Evolutionary conservation across 2,888 invertebrate species (phyloP).

Genomic region (Erebia aethiops): DNA sequence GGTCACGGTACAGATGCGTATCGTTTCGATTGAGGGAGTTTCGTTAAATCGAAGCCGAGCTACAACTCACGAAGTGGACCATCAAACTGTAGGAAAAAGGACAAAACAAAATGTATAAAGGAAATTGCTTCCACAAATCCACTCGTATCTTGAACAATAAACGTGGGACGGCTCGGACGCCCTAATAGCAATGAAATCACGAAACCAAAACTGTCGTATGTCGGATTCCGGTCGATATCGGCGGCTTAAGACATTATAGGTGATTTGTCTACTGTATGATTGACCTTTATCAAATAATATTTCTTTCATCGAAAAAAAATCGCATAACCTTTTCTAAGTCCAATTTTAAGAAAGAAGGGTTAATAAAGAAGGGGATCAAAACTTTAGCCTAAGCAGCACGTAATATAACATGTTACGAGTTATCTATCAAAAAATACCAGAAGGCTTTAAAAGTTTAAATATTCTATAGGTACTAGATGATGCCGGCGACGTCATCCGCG

Average conservation of each 20-base stretch:
- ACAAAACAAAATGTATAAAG: slow-evolving; percentile 84
- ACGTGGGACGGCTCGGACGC: slow-evolving; percentile 75
- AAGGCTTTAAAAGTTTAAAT: too few species aligned
- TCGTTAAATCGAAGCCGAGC: slow-evolving; percentile 75
- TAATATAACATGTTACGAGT: background rate
- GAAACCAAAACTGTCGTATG: slow-evolving; percentile 80
- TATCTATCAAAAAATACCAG: background rate
- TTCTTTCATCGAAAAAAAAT: too few species aligned
- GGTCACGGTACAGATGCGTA: slow-evolving; percentile 69
- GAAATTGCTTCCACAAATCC: slow-evolving; percentile 84
- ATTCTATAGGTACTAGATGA: too few species aligned
- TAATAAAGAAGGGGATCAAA: too few species aligned
- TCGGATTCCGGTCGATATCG: slow-evolving; percentile 50
- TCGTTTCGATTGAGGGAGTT: slow-evolving; percentile 70
- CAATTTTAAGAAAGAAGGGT: too few species aligned
- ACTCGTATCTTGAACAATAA: slow-evolving; percentile 83
- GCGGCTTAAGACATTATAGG: slow-evolving; percentile 53
- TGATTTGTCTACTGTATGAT: slow-evolving; percentile 21
- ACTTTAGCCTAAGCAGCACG: too few species aligned
- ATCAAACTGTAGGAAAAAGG: slow-evolving; percentile 82
- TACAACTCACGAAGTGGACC: slow-evolving; percentile 78
- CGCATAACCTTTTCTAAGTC: too few species aligned
- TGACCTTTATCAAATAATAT: background rate
- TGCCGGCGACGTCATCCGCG: too few species aligned
- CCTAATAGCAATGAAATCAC: slow-evolving; percentile 83